phyloP scores from a whole-genome alignment of 2,888 invertebrate species.

The Tortricodes alternella region DNA sequence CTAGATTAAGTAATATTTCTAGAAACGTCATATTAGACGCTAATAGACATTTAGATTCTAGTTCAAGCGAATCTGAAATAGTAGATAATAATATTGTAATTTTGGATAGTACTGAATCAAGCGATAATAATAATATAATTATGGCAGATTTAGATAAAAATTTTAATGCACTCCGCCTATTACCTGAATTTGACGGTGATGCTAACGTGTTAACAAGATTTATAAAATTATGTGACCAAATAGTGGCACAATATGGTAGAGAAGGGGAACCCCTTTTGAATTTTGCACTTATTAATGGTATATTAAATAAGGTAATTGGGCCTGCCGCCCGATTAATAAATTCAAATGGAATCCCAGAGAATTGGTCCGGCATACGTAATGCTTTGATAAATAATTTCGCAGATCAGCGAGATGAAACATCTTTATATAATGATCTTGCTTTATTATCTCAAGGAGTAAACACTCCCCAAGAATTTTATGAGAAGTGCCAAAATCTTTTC shows the following conservation, averaged over 20 bases:
- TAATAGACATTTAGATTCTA: background rate
- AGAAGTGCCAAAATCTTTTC: slow-evolving; percentile 20
- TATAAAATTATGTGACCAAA: slow-evolving; percentile 26
- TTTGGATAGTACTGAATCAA: no score
- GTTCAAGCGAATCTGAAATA: background rate
- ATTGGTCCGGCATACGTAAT: slow-evolving; percentile 36
- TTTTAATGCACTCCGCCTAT: slow-evolving; percentile 23
- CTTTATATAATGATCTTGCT: background rate
- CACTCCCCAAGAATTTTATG: slow-evolving; percentile 35
- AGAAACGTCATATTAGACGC: background rate
- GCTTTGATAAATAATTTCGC: slow-evolving; percentile 39
- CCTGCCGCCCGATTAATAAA: slow-evolving; percentile 38
- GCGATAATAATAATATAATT: background rate
- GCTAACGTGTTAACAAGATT: slow-evolving; percentile 22
- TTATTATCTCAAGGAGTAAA: slow-evolving; percentile 27
- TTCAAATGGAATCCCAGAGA: slow-evolving; percentile 37
- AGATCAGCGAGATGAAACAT: slow-evolving; percentile 39
- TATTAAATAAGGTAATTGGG: slow-evolving; percentile 34
- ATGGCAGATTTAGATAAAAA: slow-evolving; percentile 11
- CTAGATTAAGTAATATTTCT: background rate
- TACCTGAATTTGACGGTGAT: slow-evolving; percentile 30
- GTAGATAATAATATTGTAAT: no score
- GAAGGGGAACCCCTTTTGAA: slow-evolving; percentile 21
- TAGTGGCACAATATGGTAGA: slow-evolving; percentile 9
- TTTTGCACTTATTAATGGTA: slow-evolving; percentile 30